Percentiles rank a stretch among this genome's conserved stretches.
phyloP scores from a whole-genome alignment of 2,797 vertebrate species.

The Pachyuromys duprasi region DNA sequence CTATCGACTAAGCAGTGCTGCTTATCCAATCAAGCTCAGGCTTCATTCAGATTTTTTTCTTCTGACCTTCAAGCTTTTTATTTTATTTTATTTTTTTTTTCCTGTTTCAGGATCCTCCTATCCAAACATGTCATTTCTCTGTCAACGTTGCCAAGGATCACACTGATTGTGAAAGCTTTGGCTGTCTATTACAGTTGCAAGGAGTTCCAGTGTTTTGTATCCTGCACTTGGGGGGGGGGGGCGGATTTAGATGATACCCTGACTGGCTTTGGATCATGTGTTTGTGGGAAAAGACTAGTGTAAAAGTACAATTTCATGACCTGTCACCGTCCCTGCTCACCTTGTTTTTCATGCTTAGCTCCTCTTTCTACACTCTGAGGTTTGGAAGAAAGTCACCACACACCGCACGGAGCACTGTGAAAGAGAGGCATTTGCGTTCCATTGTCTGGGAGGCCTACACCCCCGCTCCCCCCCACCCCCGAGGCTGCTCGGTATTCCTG shows the following conservation, averaged over 20 bases:
- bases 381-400: not conserved
- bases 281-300: not conserved
- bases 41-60: not conserved
- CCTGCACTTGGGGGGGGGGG: not conserved
- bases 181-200: not conserved
- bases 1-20: not conserved
- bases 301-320: accelerated
- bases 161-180: not conserved
- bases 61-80: not conserved
- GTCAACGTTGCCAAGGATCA: too few relatives aligned
- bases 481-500: not conserved
- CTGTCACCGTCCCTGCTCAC: too few relatives aligned
- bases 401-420: not conserved
- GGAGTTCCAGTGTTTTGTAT: not conserved
- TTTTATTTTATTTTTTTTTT: not conserved
- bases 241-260: not conserved
- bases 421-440: accelerated
- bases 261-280: not conserved
- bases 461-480: too few relatives aligned
- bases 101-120: not conserved
- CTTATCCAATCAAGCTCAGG: not conserved
- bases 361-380: too few relatives aligned
- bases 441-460: accelerated
- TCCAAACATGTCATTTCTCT: not conserved
- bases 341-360: not conserved